phyloP scores from a whole-genome alignment of 2,113 vertebrate genomes.

The Thomomys bottae region DNA sequence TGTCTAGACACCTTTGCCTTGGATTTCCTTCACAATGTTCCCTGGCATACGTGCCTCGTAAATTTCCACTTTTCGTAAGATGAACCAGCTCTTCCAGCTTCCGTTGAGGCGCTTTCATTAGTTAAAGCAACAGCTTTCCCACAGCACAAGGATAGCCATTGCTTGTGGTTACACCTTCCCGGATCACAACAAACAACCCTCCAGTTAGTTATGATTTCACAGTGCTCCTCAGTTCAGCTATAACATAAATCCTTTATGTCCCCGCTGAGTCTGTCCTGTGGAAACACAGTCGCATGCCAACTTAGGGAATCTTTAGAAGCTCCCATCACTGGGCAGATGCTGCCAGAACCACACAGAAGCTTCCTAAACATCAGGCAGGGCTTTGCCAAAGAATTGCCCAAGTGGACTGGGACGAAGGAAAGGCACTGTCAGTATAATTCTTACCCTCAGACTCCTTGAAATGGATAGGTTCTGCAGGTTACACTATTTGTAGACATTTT shows the following conservation, averaged over 20 bases:
- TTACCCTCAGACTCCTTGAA: background rate
- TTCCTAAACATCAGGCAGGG: background rate
- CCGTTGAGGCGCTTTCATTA: constrained; percentile 49
- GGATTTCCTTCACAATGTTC: constrained; percentile 71
- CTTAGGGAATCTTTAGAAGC: background rate
- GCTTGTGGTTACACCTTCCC: background rate
- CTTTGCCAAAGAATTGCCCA: background rate
- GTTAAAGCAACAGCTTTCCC: constrained; percentile 46
- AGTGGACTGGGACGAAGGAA: background rate
- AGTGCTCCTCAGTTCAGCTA: background rate
- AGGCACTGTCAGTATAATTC: background rate
- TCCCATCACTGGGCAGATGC: background rate
- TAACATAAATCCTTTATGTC: background rate
- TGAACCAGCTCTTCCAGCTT: constrained; percentile 17
- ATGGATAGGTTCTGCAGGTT: background rate
- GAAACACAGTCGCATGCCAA: constrained; percentile 3
- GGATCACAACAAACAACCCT: background rate
- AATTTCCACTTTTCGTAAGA: constrained; percentile 56
- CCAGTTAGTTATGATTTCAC: background rate
- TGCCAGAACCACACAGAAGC: background rate
- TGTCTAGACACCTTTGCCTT: constrained; percentile 77
- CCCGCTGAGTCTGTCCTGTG: background rate
- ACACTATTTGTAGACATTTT: background rate
- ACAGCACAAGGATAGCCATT: constrained; percentile 31
- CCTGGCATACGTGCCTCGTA: constrained; percentile 45